phyloP scores from a whole-genome alignment of 2,888 invertebrate species.

The Sinotaia quadrata region DNA sequence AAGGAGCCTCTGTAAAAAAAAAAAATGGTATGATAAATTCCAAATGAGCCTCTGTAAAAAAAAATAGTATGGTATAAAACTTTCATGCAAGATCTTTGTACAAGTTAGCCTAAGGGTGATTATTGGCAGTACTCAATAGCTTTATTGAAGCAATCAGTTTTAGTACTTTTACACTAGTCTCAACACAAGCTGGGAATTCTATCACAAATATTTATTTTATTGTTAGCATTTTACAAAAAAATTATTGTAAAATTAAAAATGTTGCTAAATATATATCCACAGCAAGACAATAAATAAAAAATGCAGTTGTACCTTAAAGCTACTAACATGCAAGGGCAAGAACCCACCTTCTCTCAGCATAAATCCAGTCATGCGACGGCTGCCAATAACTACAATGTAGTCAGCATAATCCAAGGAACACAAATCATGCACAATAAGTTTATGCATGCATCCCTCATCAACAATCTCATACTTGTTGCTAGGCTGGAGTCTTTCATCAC shows the following conservation, averaged over 20 bases:
- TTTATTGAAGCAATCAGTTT: no score
- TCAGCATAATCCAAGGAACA: conserved; percentile 56
- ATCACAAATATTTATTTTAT: no score
- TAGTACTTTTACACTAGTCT: no score
- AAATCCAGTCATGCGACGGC: conserved; percentile 45
- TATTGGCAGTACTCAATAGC: no score
- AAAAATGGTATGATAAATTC: conserved; percentile 65
- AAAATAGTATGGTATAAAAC: neutral
- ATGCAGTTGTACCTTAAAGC: neutral
- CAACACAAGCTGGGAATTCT: no score
- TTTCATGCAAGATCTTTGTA: no score
- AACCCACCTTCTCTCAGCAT: conserved; percentile 50
- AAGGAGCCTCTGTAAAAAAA: no score
- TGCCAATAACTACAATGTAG: conserved; percentile 79
- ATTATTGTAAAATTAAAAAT: neutral
- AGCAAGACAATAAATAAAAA: neutral
- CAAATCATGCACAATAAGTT: conserved; percentile 56
- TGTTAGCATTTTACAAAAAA: no score
- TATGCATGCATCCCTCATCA: conserved; percentile 71
- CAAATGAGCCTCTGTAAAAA: conserved; percentile 57
- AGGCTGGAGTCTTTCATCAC: conserved; percentile 56
- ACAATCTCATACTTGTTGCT: conserved; percentile 58
- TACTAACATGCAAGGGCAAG: neutral
- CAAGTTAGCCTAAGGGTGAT: no score
- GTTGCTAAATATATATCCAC: neutral